Evolutionary conservation across 1,140 invertebrate genomes (phyloP), one percentile per base, ranked within the genome.

Genomic region (Drosophila hydei): DNA sequence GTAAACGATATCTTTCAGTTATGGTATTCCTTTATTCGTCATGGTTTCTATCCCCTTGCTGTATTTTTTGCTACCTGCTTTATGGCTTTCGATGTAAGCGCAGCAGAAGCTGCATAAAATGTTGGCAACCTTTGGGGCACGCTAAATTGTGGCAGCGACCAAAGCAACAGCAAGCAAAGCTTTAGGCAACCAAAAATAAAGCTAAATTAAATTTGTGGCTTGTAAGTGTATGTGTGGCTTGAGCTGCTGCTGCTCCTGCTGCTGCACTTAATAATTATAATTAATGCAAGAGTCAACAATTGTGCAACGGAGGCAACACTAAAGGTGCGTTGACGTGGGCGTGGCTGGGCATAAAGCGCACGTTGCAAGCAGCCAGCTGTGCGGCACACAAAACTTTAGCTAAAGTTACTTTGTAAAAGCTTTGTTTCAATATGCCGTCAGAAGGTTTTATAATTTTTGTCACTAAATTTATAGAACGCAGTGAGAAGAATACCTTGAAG

Each of bases 231-330:
- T 76, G 47, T 65, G 40, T 45, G 48, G 14, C 27, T 16, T 6
- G 30, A 33, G 19, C 27, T 70, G 64, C 30, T 54, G 63, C 5
- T 18, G 56, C 30, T 48, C 56, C 56, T 43, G 52, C 21, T 54
- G 60, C 51, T 78, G 75, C 69, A 58, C 52, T 78, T 63, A 78
- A 78, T 69, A 78, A 78, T 78, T 78, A 78, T 78, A 78, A 78
- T 78, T 78, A 78, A 78, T 78, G 62, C 70, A 59, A 69, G 58
- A 73, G 62, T 69, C 58, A 78, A 78, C 76, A 78, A 77, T 56
- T 65, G 67, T 48, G 74, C 56, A 59, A 68, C 25, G 67, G 47
- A 50, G 59, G 64, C 18, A 14, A 30, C 50, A 54, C 56, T 38
- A 56, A 70, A 69, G 73, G 58, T 59, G 47, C 3, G 50, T 50